Base-by-base conservation (phyloP, 2,888 invertebrate genomes). In the Pseudeuparius sepicola region DNA sequence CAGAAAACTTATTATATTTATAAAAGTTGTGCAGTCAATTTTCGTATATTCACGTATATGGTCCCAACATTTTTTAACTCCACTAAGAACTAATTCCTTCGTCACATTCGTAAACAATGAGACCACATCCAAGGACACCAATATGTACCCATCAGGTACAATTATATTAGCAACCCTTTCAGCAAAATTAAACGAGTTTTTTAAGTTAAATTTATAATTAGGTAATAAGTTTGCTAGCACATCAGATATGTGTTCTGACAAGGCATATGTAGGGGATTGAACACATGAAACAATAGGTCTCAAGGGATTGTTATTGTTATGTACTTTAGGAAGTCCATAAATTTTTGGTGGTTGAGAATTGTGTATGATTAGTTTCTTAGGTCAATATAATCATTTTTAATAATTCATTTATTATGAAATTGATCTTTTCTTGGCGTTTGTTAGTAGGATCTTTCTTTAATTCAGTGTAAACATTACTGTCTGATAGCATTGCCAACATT, bases 161-260 rank as follows among this genome's bases (percentile, higher is more conserved):
- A 20, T n/a, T 7, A 20, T 20, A 6, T 20, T n/a, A 20, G 7
- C n/a, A 20, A 20, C 7, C n/a, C 7, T 7, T 6, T 6, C 6
- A 20, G n/a, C 20, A 20, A 20, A 20, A 20, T 20, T n/a, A 20
- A 20, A 20, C 6, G 20, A 20, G n/a, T 20, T 20, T 7, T n/a
- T 6, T 7, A 20, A 6, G n/a, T 20, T 20, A 20, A 7, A 20
- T 7, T 7, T 20, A 20, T 7, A 20, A 7, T 6, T 20, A 20
- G 20, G n/a, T 7, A n/a, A 7, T 7, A 20, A 6, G 7, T 6
- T 6, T 7, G 20, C n/a, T n/a, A 20, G n/a, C 6, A 20, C n/a
- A 6, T 20, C 20, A 20, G 7, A 7, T 20, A 20, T 7, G 7
- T 7, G 7, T 6, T 6, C 6, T n/a, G 20, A 6, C n/a, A 20